Base-by-base conservation (phyloP, 2,797 vertebrate species). In the Microctenopoma steveboyesi region DNA sequence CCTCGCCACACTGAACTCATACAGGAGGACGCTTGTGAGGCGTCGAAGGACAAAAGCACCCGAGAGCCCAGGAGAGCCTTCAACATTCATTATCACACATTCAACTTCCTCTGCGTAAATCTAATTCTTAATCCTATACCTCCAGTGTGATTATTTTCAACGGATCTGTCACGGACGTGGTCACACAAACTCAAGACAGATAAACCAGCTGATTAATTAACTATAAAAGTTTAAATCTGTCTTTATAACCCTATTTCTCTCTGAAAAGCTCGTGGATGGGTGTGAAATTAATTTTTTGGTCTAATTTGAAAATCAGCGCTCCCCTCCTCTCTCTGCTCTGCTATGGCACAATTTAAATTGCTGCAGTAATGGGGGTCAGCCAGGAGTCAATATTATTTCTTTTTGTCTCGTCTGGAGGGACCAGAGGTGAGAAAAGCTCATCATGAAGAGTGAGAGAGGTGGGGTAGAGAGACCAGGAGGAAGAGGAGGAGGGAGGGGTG, bases 361-460 rank as follows among this genome's bases (percentile, higher is more conserved):
- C 92, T 92, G 92, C 92, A 90, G 93, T 95, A 95, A 95, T 95
- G 90, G 94, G 87, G 94, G 94, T 95, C 93, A 94, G 88, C 81
- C 85, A 91, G 91, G 92, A 93, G 94, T 95, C 94, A 94, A 94
- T 94, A 95, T 95, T 92, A 95, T 94, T 94, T 94, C 91, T 94
- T 93, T 94, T 94, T 92, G 91, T 93, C 91, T 93, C 90, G 82
- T 91, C 92, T 93, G 87, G 79, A 88, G 90, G 89, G 94, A 94
- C 86, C 84, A 93, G 91, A 95, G 93, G 94, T 94, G 93, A 95
- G 93, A 93, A 94, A 94, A 95, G 92, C 94, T 94, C 93, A 94
- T 94, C 92, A 93, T 73, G 80, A 88, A 91, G 76, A 89, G 88
- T 82, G 87, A 91, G 88, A 86, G 86, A 89, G 88, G 84, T 73